phyloP scores from a whole-genome alignment of 2,888 invertebrate genomes.

The Ormyrus pomaceus region DNA sequence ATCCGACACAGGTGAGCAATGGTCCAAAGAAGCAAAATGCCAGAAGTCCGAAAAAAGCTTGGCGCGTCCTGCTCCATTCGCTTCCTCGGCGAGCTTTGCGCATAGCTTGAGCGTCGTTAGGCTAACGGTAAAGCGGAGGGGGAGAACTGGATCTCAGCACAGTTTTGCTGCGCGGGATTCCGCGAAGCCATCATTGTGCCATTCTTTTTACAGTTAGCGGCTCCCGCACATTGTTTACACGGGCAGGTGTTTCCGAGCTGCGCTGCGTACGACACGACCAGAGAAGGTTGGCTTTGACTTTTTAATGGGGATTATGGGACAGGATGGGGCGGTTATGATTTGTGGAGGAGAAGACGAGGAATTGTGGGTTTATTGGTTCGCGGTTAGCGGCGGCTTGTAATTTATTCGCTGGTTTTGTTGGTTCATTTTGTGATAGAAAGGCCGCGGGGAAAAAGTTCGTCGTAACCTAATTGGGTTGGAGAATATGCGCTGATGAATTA shows the following conservation, averaged over 20 bases:
- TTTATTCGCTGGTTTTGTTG: no score
- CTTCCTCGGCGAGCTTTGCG: background rate
- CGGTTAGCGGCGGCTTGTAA: no score
- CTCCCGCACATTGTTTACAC: slow-evolving; percentile 33
- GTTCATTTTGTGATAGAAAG: no score
- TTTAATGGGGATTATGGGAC: no score
- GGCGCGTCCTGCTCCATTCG: slow-evolving; percentile 10
- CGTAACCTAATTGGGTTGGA: no score
- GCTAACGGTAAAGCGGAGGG: slow-evolving; percentile 39
- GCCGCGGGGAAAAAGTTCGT: no score
- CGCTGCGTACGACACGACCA: background rate
- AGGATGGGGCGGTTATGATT: no score
- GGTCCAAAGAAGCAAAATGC: background rate
- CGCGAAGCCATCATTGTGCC: slow-evolving; percentile 31
- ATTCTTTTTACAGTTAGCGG: slow-evolving; percentile 39
- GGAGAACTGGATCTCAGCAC: slow-evolving; percentile 34
- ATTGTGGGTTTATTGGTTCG: no score
- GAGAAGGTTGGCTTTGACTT: no score
- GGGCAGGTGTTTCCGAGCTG: slow-evolving; percentile 7
- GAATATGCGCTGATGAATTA: no score
- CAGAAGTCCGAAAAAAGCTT: background rate
- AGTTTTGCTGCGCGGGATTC: slow-evolving; percentile 23
- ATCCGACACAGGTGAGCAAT: background rate
- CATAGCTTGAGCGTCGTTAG: slow-evolving; percentile 25
- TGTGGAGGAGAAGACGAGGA: no score